phyloP scores from a whole-genome alignment of 2,888 invertebrate genomes.

The Trilocha varians region DNA sequence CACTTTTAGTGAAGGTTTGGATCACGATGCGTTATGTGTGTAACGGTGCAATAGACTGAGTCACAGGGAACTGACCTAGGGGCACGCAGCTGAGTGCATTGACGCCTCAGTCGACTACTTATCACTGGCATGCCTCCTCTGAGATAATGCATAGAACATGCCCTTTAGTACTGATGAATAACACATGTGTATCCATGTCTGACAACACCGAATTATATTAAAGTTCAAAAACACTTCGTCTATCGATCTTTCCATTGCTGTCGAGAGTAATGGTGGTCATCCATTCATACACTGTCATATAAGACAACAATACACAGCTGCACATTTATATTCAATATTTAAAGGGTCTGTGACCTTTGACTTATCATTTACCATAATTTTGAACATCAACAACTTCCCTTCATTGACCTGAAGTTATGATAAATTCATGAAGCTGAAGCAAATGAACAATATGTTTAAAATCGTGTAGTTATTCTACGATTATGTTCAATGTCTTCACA shows the following conservation, averaged over 20 bases:
- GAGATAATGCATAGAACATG: constrained; percentile 63
- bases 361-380: neutral
- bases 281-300: constrained; percentile 6
- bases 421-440: too few relatives aligned
- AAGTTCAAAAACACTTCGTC: constrained; percentile 42
- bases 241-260: constrained; percentile 20
- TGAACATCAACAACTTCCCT: neutral
- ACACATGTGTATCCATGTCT: constrained; percentile 58
- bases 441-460: too few relatives aligned
- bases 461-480: too few relatives aligned
- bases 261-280: constrained; percentile 5
- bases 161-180: constrained; percentile 56
- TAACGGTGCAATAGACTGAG: constrained; percentile 67
- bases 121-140: constrained; percentile 64
- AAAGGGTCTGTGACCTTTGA: neutral
- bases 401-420: too few relatives aligned
- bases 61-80: constrained; percentile 73
- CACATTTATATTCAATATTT: constrained; percentile 4
- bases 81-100: constrained; percentile 68
- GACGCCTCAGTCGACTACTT: constrained; percentile 60
- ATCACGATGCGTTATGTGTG: constrained; percentile 53
- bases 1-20: constrained; percentile 29
- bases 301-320: constrained; percentile 1
- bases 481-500: too few relatives aligned
- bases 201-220: constrained; percentile 40